A percentile compares a stretch with the other conserved stretches of the same genome.
phyloP scores from a whole-genome alignment of 2,888 invertebrate species.

The Pharmacophagus antenor region DNA sequence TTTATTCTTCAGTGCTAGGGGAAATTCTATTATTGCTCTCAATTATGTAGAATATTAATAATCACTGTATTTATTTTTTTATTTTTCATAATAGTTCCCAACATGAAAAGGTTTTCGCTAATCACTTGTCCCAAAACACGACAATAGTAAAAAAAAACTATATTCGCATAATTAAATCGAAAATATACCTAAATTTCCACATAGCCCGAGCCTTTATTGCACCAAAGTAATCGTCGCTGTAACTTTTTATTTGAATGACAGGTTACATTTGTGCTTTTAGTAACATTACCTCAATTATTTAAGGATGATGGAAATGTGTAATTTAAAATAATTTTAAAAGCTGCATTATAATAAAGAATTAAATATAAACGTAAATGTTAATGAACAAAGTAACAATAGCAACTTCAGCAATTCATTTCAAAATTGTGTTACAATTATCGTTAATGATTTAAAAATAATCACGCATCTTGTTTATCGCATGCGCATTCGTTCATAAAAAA shows the following conservation, averaged over 20 bases:
- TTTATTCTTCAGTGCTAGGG: slow-evolving; percentile 19
- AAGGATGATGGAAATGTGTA: too few species aligned
- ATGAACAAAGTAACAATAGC: not conserved
- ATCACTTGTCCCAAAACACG: too few species aligned
- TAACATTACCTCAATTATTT: too few species aligned
- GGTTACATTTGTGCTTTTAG: too few species aligned
- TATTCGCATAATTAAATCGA: too few species aligned
- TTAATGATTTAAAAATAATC: slow-evolving; percentile 4
- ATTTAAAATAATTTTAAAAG: too few species aligned
- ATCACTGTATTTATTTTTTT: not conserved
- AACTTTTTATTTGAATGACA: too few species aligned
- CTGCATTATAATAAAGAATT: too few species aligned
- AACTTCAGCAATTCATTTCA: not conserved
- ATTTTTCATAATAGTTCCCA: not conserved
- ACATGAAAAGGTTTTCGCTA: not conserved
- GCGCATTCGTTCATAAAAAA: slow-evolving; percentile 6
- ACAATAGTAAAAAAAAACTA: too few species aligned
- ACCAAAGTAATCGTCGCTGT: too few species aligned
- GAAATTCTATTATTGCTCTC: slow-evolving; percentile 11
- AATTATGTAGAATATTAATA: not conserved
- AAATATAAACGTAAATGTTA: not conserved
- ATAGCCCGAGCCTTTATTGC: too few species aligned
- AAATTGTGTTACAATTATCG: not conserved
- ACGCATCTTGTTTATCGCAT: slow-evolving; percentile 11
- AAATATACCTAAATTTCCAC: too few species aligned